Evolutionary conservation across 2,888 invertebrate species (phyloP), one percentile per base, ranked within the genome.

Genomic region (Limnephilus auricula): DNA sequence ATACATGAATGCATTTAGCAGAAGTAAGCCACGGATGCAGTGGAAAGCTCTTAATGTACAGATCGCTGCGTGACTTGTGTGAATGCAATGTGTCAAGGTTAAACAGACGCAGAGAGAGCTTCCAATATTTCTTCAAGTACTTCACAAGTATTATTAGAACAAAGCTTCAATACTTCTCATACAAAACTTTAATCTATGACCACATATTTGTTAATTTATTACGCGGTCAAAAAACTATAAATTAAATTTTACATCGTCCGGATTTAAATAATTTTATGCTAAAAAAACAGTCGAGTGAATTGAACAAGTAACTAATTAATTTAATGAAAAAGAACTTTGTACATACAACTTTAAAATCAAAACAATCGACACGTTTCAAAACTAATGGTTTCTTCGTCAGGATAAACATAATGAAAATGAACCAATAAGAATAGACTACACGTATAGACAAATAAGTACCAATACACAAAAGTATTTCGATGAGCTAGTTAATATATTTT

Each of bases 11-110:
- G 31, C 37, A 82, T 32, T 15, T 34, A 10, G 34, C 32, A 32
- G 34, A 82, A 85, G 37, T n/a, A 85, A 85, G 85, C 85, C 85
- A 85, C 85, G 30, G 45, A 34, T 40, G 85, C 45, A 40, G 85
- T 85, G 40, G 85, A 85, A 85, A 85, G 85, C 85, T 85, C 25
- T 40, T 37, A 25, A n/a, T 84, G 4, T 40, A 85, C 37, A 37
- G 40, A 40, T 6, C 30, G 82, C 82, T 37, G 82, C 34, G 25
- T 82, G 31, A 34, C 6, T 82, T 82, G 82, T 32, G 82, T 32
- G 34, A 82, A 82, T 32, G 32, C 31, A 82, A 32, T 34, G 37
- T 34, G 18, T 82, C 37, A 37, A 82, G 82, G 25, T 18, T 37
- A 25, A 25, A 82, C 32, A 82, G 82, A 34, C 25, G 34, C 82